phyloP scores from a whole-genome alignment of 2,888 invertebrate genomes.

The Archips xylosteana region DNA sequence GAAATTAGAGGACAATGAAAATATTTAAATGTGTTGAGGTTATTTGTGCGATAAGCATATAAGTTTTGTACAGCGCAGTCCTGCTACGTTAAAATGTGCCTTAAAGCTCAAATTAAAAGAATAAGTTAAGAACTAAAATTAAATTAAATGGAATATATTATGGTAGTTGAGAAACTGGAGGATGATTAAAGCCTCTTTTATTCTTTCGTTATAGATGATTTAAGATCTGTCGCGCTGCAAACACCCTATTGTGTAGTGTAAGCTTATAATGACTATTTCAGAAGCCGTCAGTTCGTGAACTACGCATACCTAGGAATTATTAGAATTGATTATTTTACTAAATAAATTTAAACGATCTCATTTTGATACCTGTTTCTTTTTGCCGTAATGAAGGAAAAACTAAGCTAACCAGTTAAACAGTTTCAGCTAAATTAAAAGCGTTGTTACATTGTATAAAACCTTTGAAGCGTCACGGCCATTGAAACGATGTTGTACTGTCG shows the following conservation, averaged over 20 bases:
- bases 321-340: too few relatives aligned
- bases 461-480: constrained; percentile 6
- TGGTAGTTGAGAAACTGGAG: too few relatives aligned
- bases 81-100: neutral
- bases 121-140: neutral
- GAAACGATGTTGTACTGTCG: neutral
- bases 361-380: neutral
- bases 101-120: neutral
- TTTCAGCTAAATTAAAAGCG: constrained; percentile 6
- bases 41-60: constrained; percentile 12
- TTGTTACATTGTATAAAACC: constrained; percentile 12
- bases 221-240: too few relatives aligned
- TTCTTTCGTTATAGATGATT: too few relatives aligned
- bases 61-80: neutral
- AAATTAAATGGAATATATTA: too few relatives aligned
- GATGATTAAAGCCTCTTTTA: too few relatives aligned
- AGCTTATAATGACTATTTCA: too few relatives aligned
- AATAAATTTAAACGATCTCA: too few relatives aligned
- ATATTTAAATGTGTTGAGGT: constrained; percentile 30
- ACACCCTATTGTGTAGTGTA: too few relatives aligned
- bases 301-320: too few relatives aligned
- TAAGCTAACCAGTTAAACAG: neutral
- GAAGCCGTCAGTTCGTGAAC: too few relatives aligned
- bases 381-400: neutral
- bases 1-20: constrained; percentile 27